Evolutionary conservation across 1,140 invertebrate species (phyloP).

Genomic region (Globodera rostochiensis): DNA sequence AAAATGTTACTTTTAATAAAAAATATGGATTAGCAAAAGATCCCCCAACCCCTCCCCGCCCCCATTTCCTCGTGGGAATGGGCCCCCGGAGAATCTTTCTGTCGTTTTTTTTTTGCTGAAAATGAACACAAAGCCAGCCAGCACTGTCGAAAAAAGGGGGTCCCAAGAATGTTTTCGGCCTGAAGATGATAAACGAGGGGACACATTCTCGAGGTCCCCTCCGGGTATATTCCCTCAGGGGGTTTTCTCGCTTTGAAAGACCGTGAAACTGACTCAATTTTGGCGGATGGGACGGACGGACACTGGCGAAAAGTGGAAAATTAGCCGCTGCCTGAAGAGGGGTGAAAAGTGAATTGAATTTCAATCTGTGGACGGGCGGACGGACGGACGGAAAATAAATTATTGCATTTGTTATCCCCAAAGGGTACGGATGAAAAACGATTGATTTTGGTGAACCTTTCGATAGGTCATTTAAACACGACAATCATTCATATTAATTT

Average conservation of each 20-base stretch:
- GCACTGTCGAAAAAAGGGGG: conserved; percentile 13
- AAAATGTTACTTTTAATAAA: not conserved
- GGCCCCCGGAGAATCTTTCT: not conserved
- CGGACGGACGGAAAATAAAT: not conserved
- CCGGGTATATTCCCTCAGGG: conserved; percentile 21
- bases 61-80: not conserved
- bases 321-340: not conserved
- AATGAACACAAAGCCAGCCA: not conserved
- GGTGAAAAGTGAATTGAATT: not conserved
- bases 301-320: conserved; percentile 3
- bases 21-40: not conserved
- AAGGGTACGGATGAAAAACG: no score
- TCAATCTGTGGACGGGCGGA: not conserved
- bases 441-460: no score
- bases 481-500: no score
- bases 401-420: not conserved
- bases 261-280: conserved; percentile 35
- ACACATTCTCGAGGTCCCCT: conserved; percentile 14
- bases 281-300: not conserved
- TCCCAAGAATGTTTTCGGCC: not conserved
- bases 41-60: no score
- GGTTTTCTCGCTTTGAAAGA: not conserved
- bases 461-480: no score
- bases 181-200: conserved; percentile 25
- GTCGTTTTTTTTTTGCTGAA: not conserved